phyloP scores from a whole-genome alignment of 2,888 invertebrate species.

The Neelides folsomi region DNA sequence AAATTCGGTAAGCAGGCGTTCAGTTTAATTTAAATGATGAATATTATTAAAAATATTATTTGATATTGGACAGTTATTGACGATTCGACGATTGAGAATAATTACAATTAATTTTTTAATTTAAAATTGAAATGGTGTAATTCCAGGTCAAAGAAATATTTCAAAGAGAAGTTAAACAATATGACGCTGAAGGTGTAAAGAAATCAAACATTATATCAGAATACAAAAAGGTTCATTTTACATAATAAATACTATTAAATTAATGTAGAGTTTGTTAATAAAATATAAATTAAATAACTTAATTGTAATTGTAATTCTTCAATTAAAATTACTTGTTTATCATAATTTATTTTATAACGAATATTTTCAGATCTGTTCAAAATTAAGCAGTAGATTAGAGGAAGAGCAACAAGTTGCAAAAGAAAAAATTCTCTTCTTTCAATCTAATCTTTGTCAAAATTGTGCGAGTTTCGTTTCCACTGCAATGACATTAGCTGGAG shows the following conservation, averaged over 20 bases:
- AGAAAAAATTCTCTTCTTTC: constrained; percentile 27
- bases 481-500: constrained; percentile 23
- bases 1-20: constrained; percentile 43
- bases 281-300: too few relatives aligned
- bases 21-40: too few relatives aligned
- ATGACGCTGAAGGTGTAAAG: constrained; percentile 56
- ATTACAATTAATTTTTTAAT: too few relatives aligned
- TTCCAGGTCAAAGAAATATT: constrained; percentile 59
- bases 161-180: constrained; percentile 58
- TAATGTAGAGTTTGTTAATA: too few relatives aligned
- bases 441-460: constrained; percentile 24
- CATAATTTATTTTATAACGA: too few relatives aligned
- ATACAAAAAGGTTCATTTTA: constrained; percentile 80
- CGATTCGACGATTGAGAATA: too few relatives aligned
- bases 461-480: constrained; percentile 26
- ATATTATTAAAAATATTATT: too few relatives aligned
- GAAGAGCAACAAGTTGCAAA: constrained; percentile 23
- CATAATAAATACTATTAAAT: too few relatives aligned
- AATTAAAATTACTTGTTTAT: too few relatives aligned
- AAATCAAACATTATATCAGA: constrained; percentile 73
- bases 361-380: constrained; percentile 41
- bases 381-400: constrained; percentile 42
- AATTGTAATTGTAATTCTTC: too few relatives aligned
- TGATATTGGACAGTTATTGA: too few relatives aligned
- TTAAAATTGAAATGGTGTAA: not conserved